These are phyloP conservation scores for Ectropis grisescens DNA, from an alignment of 1,140 invertebrate species.

Conservation along the genomic window DNA sequence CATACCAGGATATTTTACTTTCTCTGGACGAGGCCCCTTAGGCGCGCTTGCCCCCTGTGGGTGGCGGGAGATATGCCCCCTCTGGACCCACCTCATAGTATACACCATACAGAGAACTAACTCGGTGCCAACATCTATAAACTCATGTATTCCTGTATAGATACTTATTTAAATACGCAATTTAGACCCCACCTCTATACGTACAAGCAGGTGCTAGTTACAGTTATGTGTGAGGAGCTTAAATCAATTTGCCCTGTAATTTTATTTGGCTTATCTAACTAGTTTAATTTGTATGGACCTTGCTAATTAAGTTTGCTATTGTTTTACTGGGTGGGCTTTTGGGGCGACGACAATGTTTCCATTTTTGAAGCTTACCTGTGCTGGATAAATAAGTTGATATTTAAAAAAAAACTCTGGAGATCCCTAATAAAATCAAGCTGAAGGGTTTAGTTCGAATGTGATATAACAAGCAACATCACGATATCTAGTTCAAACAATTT, in stretches of 20 bases:
- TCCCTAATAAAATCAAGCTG: no score
- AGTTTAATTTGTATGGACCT: slow-evolving; percentile 29
- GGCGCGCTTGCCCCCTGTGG: slow-evolving; percentile 37
- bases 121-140: slow-evolving; percentile 54
- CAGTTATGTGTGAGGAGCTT: slow-evolving; percentile 25
- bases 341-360: no score
- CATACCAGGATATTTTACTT: slow-evolving; percentile 65
- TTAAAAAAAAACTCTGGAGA: no score
- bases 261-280: slow-evolving; percentile 23
- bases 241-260: slow-evolving; percentile 47
- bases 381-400: no score
- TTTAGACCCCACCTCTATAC: slow-evolving; percentile 29
- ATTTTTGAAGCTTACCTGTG: no score
- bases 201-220: slow-evolving; percentile 15
- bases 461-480: no score
- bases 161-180: slow-evolving; percentile 63
- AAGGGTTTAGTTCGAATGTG: no score
- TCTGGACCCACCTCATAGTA: slow-evolving; percentile 47
- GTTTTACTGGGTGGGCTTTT: slow-evolving; percentile 1
- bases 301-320: slow-evolving; percentile 6
- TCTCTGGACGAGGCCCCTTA: slow-evolving; percentile 61
- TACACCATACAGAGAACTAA: slow-evolving; percentile 63
- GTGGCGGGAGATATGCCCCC: slow-evolving; percentile 18
- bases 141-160: slow-evolving; percentile 47
- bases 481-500: no score